Conservation (phyloP, 2,797 vertebrate genomes). For the Microchirus variegatus region DNA sequence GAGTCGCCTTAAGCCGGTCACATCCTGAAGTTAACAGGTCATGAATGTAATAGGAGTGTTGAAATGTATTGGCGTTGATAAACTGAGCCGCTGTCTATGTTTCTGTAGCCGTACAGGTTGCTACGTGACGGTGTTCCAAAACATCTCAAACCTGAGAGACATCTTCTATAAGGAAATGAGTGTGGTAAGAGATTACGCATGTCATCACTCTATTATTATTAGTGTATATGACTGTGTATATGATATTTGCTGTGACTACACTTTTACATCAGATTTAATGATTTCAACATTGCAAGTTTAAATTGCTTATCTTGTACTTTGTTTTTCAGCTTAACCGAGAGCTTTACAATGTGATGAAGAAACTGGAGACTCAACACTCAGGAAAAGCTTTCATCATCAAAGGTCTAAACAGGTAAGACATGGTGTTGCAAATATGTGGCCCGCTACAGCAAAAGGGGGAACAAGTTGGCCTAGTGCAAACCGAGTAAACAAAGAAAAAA, state of each 20-base stretch:
- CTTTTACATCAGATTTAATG: too few species aligned
- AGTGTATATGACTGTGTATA: neutral
- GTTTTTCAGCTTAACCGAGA: slow-evolving; percentile 87
- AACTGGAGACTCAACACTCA: slow-evolving; percentile 92
- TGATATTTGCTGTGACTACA: neutral
- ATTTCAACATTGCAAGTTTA: neutral
- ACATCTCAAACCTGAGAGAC: slow-evolving; percentile 93
- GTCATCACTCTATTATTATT: neutral
- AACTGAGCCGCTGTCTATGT: slow-evolving; percentile 17
- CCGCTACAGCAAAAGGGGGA: too few species aligned
- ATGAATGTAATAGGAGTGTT: too few species aligned
- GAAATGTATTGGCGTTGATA: too few species aligned
- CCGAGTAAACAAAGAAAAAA: too few species aligned
- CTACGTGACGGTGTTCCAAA: slow-evolving; percentile 94
- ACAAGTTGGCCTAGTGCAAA: too few species aligned
- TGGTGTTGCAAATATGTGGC: neutral
- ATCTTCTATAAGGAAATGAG: slow-evolving; percentile 98
- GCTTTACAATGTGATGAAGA: slow-evolving; percentile 94
- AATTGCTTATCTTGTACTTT: neutral
- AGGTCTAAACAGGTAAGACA: slow-evolving; percentile 85
- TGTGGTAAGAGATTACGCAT: slow-evolving; percentile 78
- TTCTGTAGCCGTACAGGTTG: slow-evolving; percentile 90
- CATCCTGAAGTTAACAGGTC: too few species aligned
- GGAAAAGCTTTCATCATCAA: slow-evolving; percentile 92
- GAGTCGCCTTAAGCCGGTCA: too few species aligned